phyloP scores from a whole-genome alignment of 2,113 vertebrate species.

The Psilopsiagon aymara region DNA sequence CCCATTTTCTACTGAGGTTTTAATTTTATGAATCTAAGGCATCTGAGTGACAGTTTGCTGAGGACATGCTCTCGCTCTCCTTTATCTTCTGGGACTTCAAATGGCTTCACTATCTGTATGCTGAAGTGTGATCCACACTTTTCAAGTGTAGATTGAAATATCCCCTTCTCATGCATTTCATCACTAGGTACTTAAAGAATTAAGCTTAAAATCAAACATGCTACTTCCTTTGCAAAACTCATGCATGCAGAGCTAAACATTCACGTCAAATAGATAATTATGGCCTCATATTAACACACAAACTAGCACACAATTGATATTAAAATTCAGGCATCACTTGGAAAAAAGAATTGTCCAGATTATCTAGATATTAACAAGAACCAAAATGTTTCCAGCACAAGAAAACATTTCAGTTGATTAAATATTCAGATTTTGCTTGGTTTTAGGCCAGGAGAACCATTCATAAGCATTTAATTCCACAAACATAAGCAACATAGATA shows the following conservation, averaged over 20 bases:
- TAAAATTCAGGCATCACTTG: neutral
- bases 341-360: neutral
- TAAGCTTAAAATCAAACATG: conserved; percentile 7
- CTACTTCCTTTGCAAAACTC: neutral
- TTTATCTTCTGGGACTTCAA: neutral
- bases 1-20: conserved; percentile 65
- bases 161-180: neutral
- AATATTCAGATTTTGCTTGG: neutral
- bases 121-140: neutral
- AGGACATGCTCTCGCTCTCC: neutral
- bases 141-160: conserved; percentile 1
- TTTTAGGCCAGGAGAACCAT: neutral
- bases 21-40: conserved; percentile 54
- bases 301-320: neutral
- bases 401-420: neutral
- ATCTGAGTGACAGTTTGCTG: conserved; percentile 21
- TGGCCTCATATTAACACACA: neutral
- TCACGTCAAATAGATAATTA: neutral
- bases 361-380: neutral
- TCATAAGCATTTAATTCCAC: neutral
- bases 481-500: neutral
- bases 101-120: neutral
- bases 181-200: neutral
- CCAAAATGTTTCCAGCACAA: conserved; percentile 5
- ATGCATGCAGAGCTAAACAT: neutral